Percentiles rank a stretch among this genome's conserved stretches.
Conservation (phyloP, 2,888 invertebrate genomes). For the Drosophila neotestacea region DNA sequence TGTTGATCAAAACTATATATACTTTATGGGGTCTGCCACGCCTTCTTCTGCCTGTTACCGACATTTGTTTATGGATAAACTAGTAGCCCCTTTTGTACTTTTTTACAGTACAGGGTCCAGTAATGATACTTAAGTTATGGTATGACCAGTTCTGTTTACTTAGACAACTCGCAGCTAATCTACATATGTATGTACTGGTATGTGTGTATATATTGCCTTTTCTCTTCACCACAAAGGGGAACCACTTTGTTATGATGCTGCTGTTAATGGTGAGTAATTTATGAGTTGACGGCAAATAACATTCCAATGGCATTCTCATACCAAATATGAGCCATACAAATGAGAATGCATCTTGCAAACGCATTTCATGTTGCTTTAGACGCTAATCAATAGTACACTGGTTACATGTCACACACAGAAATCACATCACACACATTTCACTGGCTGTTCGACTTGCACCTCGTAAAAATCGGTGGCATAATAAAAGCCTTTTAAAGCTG, state of each 20-base stretch:
- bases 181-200: neutral
- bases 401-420: neutral
- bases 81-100: too few species aligned
- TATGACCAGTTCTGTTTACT: slow-evolving; percentile 38
- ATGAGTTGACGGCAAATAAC: slow-evolving; percentile 40
- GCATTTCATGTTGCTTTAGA: slow-evolving; percentile 2
- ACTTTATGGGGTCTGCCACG: too few species aligned
- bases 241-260: slow-evolving; percentile 21
- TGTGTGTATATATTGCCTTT: slow-evolving; percentile 6
- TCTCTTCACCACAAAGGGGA: slow-evolving; percentile 2
- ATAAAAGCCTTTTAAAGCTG: slow-evolving; percentile 36
- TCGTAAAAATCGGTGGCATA: slow-evolving; percentile 8
- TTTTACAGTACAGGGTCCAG: too few species aligned
- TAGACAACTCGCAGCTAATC: slow-evolving; percentile 23
- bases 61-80: too few species aligned
- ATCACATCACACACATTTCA: slow-evolving; percentile 22
- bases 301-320: slow-evolving; percentile 27
- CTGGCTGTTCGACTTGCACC: slow-evolving; percentile 23
- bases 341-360: slow-evolving; percentile 10
- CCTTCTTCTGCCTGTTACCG: too few species aligned
- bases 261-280: slow-evolving; percentile 31
- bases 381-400: neutral
- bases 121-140: slow-evolving; percentile 54
- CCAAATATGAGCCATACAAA: slow-evolving; percentile 22
- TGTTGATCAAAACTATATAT: too few species aligned